These are phyloP conservation scores for Psylliodes chrysocephalus DNA, from an alignment of 2,888 invertebrate genomes.

Conservation along the genomic window DNA sequence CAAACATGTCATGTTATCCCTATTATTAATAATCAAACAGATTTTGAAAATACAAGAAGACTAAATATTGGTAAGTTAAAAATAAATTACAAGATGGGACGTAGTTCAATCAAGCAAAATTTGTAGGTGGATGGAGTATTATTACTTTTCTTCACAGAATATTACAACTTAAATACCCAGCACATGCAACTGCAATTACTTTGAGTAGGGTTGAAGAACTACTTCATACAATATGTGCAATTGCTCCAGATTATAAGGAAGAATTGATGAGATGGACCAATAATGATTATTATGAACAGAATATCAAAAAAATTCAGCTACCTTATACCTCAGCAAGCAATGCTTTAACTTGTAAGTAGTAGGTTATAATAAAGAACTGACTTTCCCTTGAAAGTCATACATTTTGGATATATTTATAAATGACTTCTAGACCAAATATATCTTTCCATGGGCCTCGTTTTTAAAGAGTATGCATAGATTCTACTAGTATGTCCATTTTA, in stretches of 20 bases:
- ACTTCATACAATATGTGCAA: constrained; percentile 80
- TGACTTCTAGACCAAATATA: too few relatives aligned
- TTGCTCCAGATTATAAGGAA: constrained; percentile 82
- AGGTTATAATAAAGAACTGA: background rate
- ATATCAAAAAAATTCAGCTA: constrained; percentile 87
- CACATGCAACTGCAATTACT: constrained; percentile 88
- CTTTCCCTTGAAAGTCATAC: too few relatives aligned
- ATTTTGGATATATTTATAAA: too few relatives aligned
- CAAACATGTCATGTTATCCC: constrained; percentile 91
- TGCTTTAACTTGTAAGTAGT: constrained; percentile 71
- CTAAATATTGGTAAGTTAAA: constrained; percentile 69
- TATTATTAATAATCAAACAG: constrained; percentile 76
- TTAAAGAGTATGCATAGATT: too few relatives aligned
- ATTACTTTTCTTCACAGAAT: constrained; percentile 86
- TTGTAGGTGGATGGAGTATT: constrained; percentile 83
- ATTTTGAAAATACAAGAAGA: constrained; percentile 77
- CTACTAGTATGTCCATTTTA: too few relatives aligned
- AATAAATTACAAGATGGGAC: constrained; percentile 61
- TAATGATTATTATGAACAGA: constrained; percentile 81
- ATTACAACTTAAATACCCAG: constrained; percentile 92
- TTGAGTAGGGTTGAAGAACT: constrained; percentile 89
- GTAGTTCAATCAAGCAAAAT: constrained; percentile 17
- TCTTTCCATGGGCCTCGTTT: too few relatives aligned
- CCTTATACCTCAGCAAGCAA: constrained; percentile 78
- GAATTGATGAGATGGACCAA: constrained; percentile 85